Evolutionary conservation across 2,888 invertebrate genomes (phyloP), one percentile per base, ranked within the genome.

Genomic region (Apotomis betuletana): DNA sequence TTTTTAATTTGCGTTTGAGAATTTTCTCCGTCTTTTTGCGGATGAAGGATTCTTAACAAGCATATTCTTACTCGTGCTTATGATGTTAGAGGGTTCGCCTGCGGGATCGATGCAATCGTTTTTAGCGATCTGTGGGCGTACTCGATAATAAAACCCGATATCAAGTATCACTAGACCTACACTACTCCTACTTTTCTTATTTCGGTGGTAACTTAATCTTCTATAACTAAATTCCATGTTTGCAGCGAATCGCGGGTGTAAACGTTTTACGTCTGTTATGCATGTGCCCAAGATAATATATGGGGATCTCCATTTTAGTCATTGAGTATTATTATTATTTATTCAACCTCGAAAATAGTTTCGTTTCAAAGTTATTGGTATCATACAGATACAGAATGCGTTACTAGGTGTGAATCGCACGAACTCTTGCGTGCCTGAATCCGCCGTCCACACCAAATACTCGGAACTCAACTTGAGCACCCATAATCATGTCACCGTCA

Each of bases 1-100:
- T 68, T 72, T 70, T 72, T 67, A 68, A 72, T 68, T 68, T 72
- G 52, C 62, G 62, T 72, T 71, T 67, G 9, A 46, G 67, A 68
- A 54, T 36, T 51, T 64, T 57, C 27, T 58, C 51, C 6, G 38
- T 57, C 46, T 71, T 71, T 71, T 61, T 55, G 55, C 63, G 51
- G 60, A 58, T 51, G 38, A 57, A 57, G 27, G 61, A 64, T 67
- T 54, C 55, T 27, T 55, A 46, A 57, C 12, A 55, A 44, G 64
- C 64, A 65, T 65, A 44, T 44, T 49, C 9, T 49, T 49, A 49
- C 49, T 49, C 8, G 9, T 49, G 10, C 49, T 8, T 49, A 10
- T 49, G 9, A 3, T 10, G 10, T 3, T 49, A 9, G 49, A 6
- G 5, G 5, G 5, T 6, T 41, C 41, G 6, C 5, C 41, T 41